A percentile compares a stretch with the other conserved stretches of the same genome.
These are phyloP conservation scores for Calidris pygmaea DNA, from an alignment of 2,113 vertebrate genomes.

Conservation along the genomic window DNA sequence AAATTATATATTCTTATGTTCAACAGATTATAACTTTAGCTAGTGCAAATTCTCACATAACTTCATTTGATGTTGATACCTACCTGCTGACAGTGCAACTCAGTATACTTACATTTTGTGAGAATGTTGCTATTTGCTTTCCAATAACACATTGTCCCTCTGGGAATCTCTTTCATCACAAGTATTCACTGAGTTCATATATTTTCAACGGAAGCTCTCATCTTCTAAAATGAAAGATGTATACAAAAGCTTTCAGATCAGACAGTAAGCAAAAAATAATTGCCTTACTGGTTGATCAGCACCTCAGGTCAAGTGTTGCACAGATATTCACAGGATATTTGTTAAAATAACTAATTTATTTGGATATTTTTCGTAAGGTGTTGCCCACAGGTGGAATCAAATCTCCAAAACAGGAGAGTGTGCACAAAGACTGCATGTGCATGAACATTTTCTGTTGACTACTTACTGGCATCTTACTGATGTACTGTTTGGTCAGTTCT, in stretches of 20 bases:
- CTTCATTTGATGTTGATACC: neutral
- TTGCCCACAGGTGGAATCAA: neutral
- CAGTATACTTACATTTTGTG: neutral
- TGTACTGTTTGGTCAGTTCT: neutral
- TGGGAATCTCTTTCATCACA: neutral
- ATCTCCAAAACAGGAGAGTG: neutral
- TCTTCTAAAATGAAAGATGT: neutral
- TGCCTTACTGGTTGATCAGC: neutral
- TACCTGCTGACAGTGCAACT: neutral
- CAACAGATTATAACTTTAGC: neutral
- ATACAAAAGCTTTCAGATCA: neutral
- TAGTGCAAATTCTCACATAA: neutral
- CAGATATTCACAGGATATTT: neutral
- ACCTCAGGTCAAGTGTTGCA: neutral
- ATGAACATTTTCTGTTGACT: neutral
- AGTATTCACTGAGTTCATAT: neutral
- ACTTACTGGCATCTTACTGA: neutral
- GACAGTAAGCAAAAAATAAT: neutral
- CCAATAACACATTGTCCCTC: neutral
- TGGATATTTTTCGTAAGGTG: neutral
- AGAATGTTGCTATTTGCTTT: neutral
- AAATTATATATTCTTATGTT: neutral
- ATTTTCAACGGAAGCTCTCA: neutral
- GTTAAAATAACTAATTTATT: neutral
- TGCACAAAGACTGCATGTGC: neutral